Evolutionary conservation across 1,140 invertebrate species (phyloP).

Genomic region (Musca vetustissima): DNA sequence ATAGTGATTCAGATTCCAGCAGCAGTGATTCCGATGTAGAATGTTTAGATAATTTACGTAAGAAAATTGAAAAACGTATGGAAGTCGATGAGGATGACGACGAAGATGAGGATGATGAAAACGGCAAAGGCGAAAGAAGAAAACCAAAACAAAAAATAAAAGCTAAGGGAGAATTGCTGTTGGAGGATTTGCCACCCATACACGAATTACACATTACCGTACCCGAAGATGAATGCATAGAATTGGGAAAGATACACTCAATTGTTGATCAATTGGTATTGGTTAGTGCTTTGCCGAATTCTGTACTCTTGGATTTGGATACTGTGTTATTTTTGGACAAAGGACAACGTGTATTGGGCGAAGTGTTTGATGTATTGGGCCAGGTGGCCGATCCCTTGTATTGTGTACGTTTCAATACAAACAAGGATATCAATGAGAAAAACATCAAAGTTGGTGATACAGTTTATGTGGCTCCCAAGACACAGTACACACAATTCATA

Average conservation of each 20-base stretch:
- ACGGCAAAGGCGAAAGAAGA: conserved; percentile 33
- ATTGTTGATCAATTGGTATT: conserved; percentile 76
- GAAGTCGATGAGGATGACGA: conserved; percentile 35
- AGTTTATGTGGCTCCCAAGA: conserved; percentile 80
- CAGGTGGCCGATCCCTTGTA: conserved; percentile 76
- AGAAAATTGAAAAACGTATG: conserved; percentile 46
- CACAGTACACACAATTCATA: conserved; percentile 72
- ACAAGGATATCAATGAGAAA: conserved; percentile 68
- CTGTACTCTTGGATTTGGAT: conserved; percentile 79
- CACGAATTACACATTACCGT: conserved; percentile 80
- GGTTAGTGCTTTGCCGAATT: conserved; percentile 67
- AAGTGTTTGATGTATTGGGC: conserved; percentile 90
- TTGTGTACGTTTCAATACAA: conserved; percentile 79
- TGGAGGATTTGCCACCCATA: conserved; percentile 79
- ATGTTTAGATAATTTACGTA: conserved; percentile 39
- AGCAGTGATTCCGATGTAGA: conserved; percentile 36
- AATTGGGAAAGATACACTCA: conserved; percentile 71
- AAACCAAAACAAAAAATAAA: conserved; percentile 38
- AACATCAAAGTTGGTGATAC: conserved; percentile 65
- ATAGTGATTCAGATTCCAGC: conserved; percentile 36
- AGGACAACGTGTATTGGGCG: conserved; percentile 71
- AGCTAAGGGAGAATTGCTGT: conserved; percentile 45
- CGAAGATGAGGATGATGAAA: conserved; percentile 45
- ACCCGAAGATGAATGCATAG: conserved; percentile 71
- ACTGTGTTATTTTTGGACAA: conserved; percentile 79